phyloP scores from a whole-genome alignment of 2,888 invertebrate species.

The Mesochorus sp. region DNA sequence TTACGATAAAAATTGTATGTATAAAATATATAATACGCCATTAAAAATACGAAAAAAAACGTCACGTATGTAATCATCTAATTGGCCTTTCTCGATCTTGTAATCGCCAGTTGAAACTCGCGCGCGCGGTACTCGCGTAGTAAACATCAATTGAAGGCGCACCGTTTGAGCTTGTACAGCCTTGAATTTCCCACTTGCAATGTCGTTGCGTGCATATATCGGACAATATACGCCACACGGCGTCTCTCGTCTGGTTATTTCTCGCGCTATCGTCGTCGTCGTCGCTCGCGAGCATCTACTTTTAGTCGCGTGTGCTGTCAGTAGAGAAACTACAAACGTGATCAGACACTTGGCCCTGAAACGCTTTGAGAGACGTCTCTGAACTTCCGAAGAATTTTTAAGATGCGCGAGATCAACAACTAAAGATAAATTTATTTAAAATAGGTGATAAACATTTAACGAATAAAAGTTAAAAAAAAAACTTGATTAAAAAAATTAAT shows the following conservation, averaged over 20 bases:
- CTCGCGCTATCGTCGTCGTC: slow-evolving; percentile 24
- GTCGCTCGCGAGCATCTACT: slow-evolving; percentile 7
- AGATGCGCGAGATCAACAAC: too few relatives aligned
- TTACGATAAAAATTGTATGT: too few relatives aligned
- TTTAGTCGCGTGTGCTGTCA: slow-evolving; percentile 17
- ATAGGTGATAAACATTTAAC: too few relatives aligned
- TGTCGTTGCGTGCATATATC: not conserved
- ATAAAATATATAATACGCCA: too few relatives aligned
- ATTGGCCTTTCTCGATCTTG: slow-evolving; percentile 22
- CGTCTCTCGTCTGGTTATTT: slow-evolving; percentile 47
- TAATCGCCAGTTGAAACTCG: slow-evolving; percentile 19
- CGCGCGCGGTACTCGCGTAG: not conserved
- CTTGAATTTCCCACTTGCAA: too few relatives aligned
- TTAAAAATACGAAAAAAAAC: too few relatives aligned
- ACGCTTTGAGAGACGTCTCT: too few relatives aligned
- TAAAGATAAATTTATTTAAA: too few relatives aligned
- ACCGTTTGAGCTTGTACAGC: not conserved
- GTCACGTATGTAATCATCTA: not conserved
- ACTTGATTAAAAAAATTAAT: too few relatives aligned
- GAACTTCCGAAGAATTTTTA: too few relatives aligned
- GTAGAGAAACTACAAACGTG: slow-evolving; percentile 48
- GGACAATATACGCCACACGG: too few relatives aligned
- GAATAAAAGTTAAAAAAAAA: too few relatives aligned
- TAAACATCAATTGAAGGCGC: slow-evolving; percentile 9
- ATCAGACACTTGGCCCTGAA: slow-evolving; percentile 38